Evolutionary conservation across 2,113 vertebrate genomes (phyloP), one percentile per base, ranked within the genome.

Genomic region (Catharus fuscescens): DNA sequence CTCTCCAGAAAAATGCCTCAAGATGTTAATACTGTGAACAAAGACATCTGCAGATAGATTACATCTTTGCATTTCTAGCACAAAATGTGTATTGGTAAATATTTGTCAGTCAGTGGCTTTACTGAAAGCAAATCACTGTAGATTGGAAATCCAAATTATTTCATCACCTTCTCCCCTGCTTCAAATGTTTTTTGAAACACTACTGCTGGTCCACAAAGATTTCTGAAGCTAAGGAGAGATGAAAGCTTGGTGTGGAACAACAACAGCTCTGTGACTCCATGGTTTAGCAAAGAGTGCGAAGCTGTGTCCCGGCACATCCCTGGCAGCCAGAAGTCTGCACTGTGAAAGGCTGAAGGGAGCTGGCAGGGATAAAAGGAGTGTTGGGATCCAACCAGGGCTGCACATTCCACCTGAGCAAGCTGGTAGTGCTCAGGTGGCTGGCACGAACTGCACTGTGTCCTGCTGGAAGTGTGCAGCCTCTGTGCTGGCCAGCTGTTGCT

Each of bases 271-370:
- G 70, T 73, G 54, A 42, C n/a, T 80, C 23, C 34, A 10, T 0
- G 11, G 18, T 74, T 94, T 66, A 80, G 50, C 29, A 47, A 40
- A 59, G 57, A 6, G 44, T 36, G 10, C 60, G 17, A 66, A 81
- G 57, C 53, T 40, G 26, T 71, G 48, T 82, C 19, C 8, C 0
- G 0, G 44, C 3, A 0, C 5, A 2, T n/a, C 48, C 73, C 21
- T 2, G 25, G 50, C 72, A 64, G 80, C 10, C 47, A 64, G 64
- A 54, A 59, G 10, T 12, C 44, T 45, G n/a, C 17, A 5, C 40
- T 9, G 23, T 42, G 40, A 53, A 32, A 1, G 25, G 42, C 36
- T 6, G 2, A 36, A 32, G 57, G 6, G 36, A 72, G 53, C 36
- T 29, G 6, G 81, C 19, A 9, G 0, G 0, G 70, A 8, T 4